phyloP scores from a whole-genome alignment of 2,888 invertebrate species.

The Platycheirus albimanus region DNA sequence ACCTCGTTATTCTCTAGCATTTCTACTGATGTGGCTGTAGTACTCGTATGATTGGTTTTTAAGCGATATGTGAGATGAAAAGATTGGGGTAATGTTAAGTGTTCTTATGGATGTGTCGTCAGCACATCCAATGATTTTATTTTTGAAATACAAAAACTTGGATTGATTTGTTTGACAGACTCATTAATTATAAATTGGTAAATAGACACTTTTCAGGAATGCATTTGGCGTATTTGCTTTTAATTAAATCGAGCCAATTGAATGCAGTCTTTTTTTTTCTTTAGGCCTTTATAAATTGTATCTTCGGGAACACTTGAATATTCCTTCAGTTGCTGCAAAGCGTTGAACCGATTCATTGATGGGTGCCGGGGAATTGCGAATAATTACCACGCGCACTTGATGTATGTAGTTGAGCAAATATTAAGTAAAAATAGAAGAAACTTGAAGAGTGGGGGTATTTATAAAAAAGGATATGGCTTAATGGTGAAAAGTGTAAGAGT shows the following conservation, averaged over 20 bases:
- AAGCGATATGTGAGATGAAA: slow-evolving; percentile 51
- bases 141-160: slow-evolving; percentile 16
- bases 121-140: slow-evolving; percentile 40
- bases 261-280: slow-evolving; percentile 17
- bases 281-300: slow-evolving; percentile 1
- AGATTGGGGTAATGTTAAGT: slow-evolving; percentile 66
- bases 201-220: slow-evolving; percentile 66
- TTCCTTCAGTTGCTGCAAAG: slow-evolving; percentile 29
- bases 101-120: slow-evolving; percentile 39
- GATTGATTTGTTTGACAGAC: slow-evolving; percentile 51
- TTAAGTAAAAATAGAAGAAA: background rate
- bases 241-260: slow-evolving; percentile 69
- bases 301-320: slow-evolving; percentile 19
- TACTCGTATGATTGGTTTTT: slow-evolving; percentile 54
- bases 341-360: slow-evolving; percentile 55
- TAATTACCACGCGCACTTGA: slow-evolving; percentile 66
- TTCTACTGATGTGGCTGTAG: background rate
- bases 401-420: slow-evolving; percentile 42
- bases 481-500: slow-evolving; percentile 46
- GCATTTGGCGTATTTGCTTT: slow-evolving; percentile 68
- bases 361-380: slow-evolving; percentile 40
- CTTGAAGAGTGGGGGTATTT: background rate
- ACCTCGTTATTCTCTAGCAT: background rate
- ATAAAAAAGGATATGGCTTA: background rate
- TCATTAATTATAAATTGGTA: slow-evolving; percentile 72